Evolutionary conservation across 64 coral and sea anemone species (phyloP).

Genomic region (Dendrophyllia cribrosa): DNA sequence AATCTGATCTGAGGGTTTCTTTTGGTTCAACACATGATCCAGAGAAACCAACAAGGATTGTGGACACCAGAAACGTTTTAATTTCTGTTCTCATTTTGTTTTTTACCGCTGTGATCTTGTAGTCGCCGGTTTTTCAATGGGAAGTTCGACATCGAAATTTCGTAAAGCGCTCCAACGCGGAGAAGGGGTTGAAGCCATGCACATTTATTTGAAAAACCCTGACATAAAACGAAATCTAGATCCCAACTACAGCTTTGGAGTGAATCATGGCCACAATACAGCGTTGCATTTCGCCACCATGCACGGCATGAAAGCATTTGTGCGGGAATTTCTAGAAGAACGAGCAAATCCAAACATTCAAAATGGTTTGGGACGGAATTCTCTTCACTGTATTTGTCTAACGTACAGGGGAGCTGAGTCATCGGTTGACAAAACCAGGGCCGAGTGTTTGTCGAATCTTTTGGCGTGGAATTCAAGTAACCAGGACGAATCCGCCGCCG

Average conservation of each 20-base stretch:
- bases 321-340: constrained; percentile 88
- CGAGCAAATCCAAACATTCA: constrained; percentile 71
- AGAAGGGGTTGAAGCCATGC: constrained; percentile 97
- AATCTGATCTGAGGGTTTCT: neutral
- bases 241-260: constrained; percentile 82
- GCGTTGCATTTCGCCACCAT: constrained; percentile 84
- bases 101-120: neutral
- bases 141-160: constrained; percentile 89
- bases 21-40: neutral
- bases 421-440: constrained; percentile 70
- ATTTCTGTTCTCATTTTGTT: neutral
- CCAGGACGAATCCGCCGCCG: constrained; percentile 23
- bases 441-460: constrained; percentile 83
- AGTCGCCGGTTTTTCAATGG: constrained; percentile 61
- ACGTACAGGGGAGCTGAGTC: constrained; percentile 50
- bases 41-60: neutral
- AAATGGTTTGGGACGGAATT: constrained; percentile 76
- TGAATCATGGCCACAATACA: constrained; percentile 81
- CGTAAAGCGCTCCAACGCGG: constrained; percentile 97
- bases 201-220: constrained; percentile 90
- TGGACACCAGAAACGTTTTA: constrained; percentile 1
- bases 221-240: constrained; percentile 94
- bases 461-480: constrained; percentile 70
- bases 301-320: constrained; percentile 90
- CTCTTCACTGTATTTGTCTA: constrained; percentile 82